Conservation (phyloP, 2,113 vertebrate genomes). For the Daphoenositta chrysoptera region DNA sequence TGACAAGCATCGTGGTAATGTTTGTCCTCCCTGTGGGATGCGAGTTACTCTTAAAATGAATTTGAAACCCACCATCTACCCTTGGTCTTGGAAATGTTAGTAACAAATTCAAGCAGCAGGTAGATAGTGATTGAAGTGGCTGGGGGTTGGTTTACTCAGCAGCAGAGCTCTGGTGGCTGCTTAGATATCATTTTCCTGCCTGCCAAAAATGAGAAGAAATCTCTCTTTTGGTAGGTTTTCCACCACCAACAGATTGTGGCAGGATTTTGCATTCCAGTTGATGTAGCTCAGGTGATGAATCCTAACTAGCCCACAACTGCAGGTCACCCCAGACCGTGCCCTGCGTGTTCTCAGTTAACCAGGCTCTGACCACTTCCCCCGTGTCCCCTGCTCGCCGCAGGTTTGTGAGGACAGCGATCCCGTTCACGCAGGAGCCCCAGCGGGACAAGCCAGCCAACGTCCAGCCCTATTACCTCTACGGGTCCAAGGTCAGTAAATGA, state of each 20-base stretch:
- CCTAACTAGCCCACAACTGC: not conserved
- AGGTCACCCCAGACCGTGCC: not conserved
- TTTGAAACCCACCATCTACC: not conserved
- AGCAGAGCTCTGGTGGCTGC: not conserved
- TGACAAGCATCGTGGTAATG: rapidly evolving
- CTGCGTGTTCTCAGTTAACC: not conserved
- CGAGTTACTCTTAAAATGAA: not conserved
- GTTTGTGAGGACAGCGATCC: conserved; percentile 97
- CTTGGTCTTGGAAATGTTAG: not conserved
- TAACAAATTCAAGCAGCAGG: not conserved
- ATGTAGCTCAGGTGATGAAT: not conserved
- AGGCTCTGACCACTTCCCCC: not conserved
- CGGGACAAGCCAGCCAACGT: conserved; percentile 97
- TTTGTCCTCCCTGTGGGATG: not conserved
- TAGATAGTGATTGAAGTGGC: not conserved
- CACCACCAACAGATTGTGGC: not conserved
- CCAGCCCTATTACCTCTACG: conserved; percentile 98
- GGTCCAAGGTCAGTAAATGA: conserved; percentile 88
- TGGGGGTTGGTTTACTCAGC: not conserved
- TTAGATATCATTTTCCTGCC: not conserved
- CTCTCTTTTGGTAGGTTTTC: not conserved
- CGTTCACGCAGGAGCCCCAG: conserved; percentile 97
- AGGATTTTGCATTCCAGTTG: not conserved
- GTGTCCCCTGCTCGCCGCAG: conserved; percentile 38
- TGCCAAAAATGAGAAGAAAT: not conserved